Evolutionary conservation across 1,140 invertebrate species (phyloP).

Genomic region (Agrypnia vestita): DNA sequence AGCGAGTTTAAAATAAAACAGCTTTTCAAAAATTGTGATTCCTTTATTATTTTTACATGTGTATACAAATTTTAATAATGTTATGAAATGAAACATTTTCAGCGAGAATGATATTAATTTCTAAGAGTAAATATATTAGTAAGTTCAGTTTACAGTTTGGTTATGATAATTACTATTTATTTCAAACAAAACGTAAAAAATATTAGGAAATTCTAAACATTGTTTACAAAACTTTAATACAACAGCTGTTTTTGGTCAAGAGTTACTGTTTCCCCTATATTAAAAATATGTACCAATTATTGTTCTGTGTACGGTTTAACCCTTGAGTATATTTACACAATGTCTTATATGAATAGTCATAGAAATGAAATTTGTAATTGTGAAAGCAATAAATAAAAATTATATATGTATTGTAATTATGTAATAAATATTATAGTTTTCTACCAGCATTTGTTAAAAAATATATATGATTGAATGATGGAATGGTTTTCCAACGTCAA

Average conservation of each 20-base stretch:
- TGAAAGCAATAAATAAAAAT: neutral
- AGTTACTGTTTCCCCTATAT: constrained; percentile 41
- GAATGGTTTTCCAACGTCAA: too few species aligned
- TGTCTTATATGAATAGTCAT: neutral
- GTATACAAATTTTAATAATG: constrained; percentile 28
- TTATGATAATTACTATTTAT: constrained; percentile 3
- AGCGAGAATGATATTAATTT: constrained; percentile 27
- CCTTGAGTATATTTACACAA: constrained; percentile 31
- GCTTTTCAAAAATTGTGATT: constrained; percentile 41
- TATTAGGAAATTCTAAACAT: constrained; percentile 35
- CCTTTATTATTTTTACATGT: constrained; percentile 46
- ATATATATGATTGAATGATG: neutral
- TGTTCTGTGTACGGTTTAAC: constrained; percentile 36
- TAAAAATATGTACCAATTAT: constrained; percentile 37
- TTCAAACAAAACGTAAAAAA: constrained; percentile 27
- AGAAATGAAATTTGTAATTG: neutral
- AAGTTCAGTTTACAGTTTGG: constrained; percentile 26
- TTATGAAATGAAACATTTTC: constrained; percentile 30
- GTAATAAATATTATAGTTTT: neutral
- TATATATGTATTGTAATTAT: neutral
- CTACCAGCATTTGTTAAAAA: constrained; percentile 23
- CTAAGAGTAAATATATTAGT: constrained; percentile 25
- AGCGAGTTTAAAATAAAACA: constrained; percentile 19
- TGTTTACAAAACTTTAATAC: constrained; percentile 19
- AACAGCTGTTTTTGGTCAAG: constrained; percentile 43